phyloP scores from a whole-genome alignment of 2,797 vertebrate species.

The Amblyopsis hoosieri region DNA sequence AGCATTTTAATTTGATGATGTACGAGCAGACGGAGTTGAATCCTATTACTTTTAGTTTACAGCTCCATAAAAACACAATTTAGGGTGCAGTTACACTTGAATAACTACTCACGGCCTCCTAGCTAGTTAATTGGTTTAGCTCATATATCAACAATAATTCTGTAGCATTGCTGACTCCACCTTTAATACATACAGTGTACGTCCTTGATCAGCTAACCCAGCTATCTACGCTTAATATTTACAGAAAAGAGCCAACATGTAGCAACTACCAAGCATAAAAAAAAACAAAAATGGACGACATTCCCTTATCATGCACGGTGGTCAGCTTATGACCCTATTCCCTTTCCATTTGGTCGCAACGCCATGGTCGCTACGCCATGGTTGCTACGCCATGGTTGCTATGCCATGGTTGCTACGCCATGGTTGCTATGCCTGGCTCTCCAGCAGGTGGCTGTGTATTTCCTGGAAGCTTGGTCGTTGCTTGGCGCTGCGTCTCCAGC shows the following conservation, averaged over 20 bases:
- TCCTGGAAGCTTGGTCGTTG: slow-evolving; percentile 91
- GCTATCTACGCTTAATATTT: slow-evolving; percentile 29
- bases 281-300: slow-evolving; percentile 13
- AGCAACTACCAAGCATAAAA: slow-evolving; percentile 1
- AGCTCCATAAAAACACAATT: too few species aligned
- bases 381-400: not conserved
- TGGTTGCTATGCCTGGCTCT: slow-evolving; percentile 63
- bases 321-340: slow-evolving; percentile 11
- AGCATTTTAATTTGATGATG: too few species aligned
- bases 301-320: not conserved
- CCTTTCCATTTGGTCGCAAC: too few species aligned
- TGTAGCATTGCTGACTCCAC: too few species aligned
- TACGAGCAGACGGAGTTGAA: too few species aligned
- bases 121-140: too few species aligned
- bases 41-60: too few species aligned
- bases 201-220: slow-evolving; percentile 35
- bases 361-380: too few species aligned
- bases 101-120: too few species aligned
- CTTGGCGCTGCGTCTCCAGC: slow-evolving; percentile 94
- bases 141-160: too few species aligned
- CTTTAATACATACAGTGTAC: slow-evolving; percentile 39
- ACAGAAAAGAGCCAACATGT: slow-evolving; percentile 18
- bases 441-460: slow-evolving; percentile 84
- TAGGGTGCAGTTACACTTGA: too few species aligned
- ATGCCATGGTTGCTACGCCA: not conserved